These are phyloP conservation scores for Sinocyclocheilus maitianheensis DNA, from an alignment of 2,113 vertebrate species.

Conservation along the genomic window DNA sequence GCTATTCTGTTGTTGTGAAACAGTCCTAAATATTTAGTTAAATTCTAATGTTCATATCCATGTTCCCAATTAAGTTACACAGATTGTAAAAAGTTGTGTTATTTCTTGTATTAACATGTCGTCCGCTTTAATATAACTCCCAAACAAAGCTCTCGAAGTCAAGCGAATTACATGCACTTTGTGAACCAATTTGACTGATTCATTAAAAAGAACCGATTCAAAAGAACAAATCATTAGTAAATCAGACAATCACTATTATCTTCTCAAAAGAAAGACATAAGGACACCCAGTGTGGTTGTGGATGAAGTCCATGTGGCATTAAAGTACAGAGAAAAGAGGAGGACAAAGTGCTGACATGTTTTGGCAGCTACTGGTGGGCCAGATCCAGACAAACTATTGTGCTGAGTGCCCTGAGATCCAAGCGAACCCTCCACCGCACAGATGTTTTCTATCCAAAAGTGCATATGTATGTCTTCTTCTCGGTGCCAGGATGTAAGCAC, in stretches of 20 bases:
- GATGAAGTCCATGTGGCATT: conserved; percentile 5
- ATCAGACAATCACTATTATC: neutral
- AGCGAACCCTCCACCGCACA: neutral
- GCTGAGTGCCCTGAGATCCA: conserved; percentile 11
- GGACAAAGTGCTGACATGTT: conserved; percentile 24
- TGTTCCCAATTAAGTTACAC: neutral
- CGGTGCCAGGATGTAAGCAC: conserved; percentile 11
- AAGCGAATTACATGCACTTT: neutral
- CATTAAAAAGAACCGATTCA: neutral
- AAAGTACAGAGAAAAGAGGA: neutral
- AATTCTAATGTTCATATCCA: neutral
- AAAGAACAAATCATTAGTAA: neutral
- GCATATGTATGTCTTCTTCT: conserved; percentile 23
- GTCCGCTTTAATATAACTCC: neutral
- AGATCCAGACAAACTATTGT: conserved; percentile 3
- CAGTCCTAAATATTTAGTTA: neutral
- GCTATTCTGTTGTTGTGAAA: neutral
- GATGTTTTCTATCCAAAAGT: conserved; percentile 30
- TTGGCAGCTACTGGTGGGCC: neutral
- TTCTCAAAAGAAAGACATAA: neutral
- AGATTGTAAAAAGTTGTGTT: neutral
- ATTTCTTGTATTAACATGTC: neutral
- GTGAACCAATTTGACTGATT: neutral
- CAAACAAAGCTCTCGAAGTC: neutral
- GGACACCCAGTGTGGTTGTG: neutral